phyloP scores from a whole-genome alignment of 2,888 invertebrate genomes.

The Arrhopalites spinosus region DNA sequence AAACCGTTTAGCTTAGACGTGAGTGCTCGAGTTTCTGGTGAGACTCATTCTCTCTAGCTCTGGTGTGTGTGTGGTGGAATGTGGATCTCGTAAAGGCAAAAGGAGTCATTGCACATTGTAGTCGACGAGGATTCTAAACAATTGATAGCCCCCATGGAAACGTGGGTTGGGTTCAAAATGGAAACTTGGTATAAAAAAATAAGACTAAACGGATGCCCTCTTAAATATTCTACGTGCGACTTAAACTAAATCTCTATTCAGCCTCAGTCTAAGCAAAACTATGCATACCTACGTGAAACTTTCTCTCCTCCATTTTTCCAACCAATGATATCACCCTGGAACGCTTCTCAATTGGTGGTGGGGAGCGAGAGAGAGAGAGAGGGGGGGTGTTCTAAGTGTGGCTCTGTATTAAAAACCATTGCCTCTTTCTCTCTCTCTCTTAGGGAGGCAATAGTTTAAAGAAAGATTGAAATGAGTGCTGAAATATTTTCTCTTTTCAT shows the following conservation, averaged over 20 bases:
- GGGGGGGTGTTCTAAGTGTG: no score
- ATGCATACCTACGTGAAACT: slow-evolving; percentile 10
- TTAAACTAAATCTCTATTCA: slow-evolving; percentile 43
- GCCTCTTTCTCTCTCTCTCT: background rate
- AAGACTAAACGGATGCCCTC: slow-evolving; percentile 35
- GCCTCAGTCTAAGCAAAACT: background rate
- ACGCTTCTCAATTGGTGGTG: background rate
- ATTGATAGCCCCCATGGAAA: slow-evolving; percentile 41
- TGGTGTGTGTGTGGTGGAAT: background rate
- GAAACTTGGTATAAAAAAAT: no score
- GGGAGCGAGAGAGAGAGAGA: no score
- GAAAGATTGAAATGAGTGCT: background rate
- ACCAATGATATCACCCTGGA: background rate
- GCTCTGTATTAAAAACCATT: no score
- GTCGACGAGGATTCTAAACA: slow-evolving; percentile 39
- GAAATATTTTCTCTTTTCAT: background rate
- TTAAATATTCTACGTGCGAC: slow-evolving; percentile 40
- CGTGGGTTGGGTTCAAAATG: slow-evolving; percentile 33
- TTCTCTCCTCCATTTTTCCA: background rate
- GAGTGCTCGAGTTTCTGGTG: background rate
- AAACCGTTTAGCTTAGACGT: background rate
- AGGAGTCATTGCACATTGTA: slow-evolving; percentile 17
- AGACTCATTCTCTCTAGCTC: background rate
- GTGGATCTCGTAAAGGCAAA: background rate
- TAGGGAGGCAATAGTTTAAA: background rate